Conservation (phyloP, 2,113 vertebrate genomes). For the Indri indri region DNA sequence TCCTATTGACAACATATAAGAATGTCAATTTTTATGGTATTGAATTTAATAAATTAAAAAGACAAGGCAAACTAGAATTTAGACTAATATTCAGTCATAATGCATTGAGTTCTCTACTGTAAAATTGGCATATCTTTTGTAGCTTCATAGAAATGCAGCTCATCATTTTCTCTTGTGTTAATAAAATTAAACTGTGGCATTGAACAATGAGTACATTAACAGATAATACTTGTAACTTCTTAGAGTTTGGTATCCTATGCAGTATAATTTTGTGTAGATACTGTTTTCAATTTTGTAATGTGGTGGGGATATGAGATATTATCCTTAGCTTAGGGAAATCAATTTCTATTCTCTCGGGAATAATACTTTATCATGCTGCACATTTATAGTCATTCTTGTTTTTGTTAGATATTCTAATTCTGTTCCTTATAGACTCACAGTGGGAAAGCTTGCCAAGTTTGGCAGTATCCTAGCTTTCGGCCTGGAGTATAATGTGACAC, state of each 20-base stretch:
- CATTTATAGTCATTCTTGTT: not conserved
- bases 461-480: not conserved
- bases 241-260: not conserved
- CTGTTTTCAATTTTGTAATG: not conserved
- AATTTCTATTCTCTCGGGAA: constrained; percentile 26
- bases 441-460: not conserved
- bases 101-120: not conserved
- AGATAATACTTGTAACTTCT: not conserved
- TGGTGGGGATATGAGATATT: not conserved
- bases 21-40: not conserved
- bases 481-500: not conserved
- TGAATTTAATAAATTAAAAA: not conserved
- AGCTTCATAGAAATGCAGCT: not conserved
- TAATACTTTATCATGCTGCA: constrained; percentile 9
- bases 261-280: not conserved
- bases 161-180: not conserved
- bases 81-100: not conserved
- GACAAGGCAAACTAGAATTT: not conserved
- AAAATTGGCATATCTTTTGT: not conserved
- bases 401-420: constrained; percentile 33
- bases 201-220: not conserved
- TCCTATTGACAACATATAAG: not conserved
- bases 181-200: not conserved
- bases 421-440: not conserved
- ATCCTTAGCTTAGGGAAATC: constrained; percentile 9